phyloP scores from a whole-genome alignment of 2,888 invertebrate species.

The Isoperla grammatica region DNA sequence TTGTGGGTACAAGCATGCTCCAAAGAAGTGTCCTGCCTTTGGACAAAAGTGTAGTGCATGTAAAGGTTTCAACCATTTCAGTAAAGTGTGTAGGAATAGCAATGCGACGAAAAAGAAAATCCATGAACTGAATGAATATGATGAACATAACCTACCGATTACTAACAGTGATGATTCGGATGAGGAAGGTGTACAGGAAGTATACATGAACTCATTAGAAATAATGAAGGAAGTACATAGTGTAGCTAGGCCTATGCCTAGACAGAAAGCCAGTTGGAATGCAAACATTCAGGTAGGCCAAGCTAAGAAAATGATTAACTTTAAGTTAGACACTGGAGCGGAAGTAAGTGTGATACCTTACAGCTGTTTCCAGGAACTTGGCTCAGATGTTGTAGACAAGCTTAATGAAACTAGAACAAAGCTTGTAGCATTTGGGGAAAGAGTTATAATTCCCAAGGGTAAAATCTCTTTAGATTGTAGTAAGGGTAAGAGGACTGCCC shows the following conservation, averaged over 20 bases:
- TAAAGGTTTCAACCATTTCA: neutral
- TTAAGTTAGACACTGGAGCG: constrained; percentile 5
- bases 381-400: neutral
- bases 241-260: neutral
- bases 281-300: neutral
- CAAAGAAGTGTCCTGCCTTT: neutral
- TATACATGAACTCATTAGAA: too few species aligned
- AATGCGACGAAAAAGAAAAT: too few species aligned
- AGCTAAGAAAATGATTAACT: neutral
- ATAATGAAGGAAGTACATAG: too few species aligned
- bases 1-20: neutral
- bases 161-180: neutral
- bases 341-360: neutral
- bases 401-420: neutral
- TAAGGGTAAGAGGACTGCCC: neutral
- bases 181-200: neutral
- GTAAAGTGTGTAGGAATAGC: neutral
- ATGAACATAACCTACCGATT: neutral
- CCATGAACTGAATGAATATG: too few species aligned
- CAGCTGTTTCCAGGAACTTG: neutral
- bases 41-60: neutral
- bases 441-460: neutral
- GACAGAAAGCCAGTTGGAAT: neutral
- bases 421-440: neutral
- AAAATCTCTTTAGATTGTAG: neutral